These are phyloP conservation scores for Paedocypris sp. DNA, from an alignment of 2,113 vertebrate genomes.

Conservation along the genomic window DNA sequence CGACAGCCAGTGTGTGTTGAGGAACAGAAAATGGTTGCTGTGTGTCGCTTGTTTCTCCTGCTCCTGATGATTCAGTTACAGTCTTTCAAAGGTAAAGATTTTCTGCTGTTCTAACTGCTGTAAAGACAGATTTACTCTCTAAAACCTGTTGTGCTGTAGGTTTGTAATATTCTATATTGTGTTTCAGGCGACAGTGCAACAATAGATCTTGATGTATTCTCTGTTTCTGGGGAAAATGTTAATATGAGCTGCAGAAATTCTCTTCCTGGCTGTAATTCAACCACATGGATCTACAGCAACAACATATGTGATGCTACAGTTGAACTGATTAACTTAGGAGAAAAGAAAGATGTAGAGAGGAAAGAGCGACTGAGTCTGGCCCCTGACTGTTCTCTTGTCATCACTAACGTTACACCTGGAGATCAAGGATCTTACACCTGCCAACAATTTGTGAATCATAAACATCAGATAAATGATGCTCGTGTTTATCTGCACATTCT, in stretches of 20 bases:
- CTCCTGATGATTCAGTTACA: neutral
- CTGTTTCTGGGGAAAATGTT: neutral
- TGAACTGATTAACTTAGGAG: neutral
- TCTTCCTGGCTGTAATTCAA: neutral
- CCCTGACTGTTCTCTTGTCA: constrained; percentile 22
- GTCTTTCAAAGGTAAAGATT: too few relatives aligned
- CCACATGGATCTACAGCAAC: neutral
- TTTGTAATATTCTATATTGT: neutral
- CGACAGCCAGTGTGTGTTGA: too few relatives aligned
- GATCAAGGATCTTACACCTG: constrained; percentile 12
- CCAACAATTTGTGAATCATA: neutral
- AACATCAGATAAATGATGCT: neutral
- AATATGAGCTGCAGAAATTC: neutral
- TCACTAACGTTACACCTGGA: neutral
- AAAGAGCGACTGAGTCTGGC: neutral
- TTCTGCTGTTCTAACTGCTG: too few relatives aligned
- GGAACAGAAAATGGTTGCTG: neutral
- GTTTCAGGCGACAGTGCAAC: neutral
- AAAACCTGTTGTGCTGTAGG: too few relatives aligned
- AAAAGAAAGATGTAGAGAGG: neutral
- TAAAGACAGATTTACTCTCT: too few relatives aligned
- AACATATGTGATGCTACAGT: rapidly evolving
- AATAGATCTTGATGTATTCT: neutral
- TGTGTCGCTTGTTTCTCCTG: neutral
- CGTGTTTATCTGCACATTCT: neutral